Percentiles rank a stretch among this genome's conserved stretches.
phyloP scores from a whole-genome alignment of 2,797 vertebrate species.

The Ficedula albicollis region DNA sequence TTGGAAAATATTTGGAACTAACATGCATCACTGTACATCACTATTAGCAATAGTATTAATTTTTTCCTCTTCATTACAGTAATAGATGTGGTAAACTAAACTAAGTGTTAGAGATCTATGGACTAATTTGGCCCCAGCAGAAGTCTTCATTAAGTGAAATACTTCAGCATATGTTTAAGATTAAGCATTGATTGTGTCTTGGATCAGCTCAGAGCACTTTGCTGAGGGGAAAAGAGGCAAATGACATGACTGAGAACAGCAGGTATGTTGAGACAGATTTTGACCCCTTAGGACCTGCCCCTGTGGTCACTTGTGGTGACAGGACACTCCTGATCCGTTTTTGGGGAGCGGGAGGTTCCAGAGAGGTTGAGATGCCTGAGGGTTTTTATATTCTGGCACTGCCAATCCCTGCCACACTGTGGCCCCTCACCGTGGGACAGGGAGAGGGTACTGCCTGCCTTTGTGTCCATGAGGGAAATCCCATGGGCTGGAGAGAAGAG shows the following conservation, averaged over 20 bases:
- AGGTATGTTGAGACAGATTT: not conserved
- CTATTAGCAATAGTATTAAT: not conserved
- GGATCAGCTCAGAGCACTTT: not conserved
- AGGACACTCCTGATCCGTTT: fast-evolving
- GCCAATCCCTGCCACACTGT: fast-evolving
- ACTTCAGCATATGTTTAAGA: not conserved
- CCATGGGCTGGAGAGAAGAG: not conserved
- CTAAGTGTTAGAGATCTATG: not conserved
- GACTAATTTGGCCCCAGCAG: not conserved
- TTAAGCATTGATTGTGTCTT: not conserved
- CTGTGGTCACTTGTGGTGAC: not conserved
- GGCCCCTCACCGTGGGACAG: fast-evolving
- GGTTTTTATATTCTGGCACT: not conserved
- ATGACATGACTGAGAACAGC: not conserved
- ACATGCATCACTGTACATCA: not conserved
- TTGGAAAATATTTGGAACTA: not conserved
- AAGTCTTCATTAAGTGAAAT: not conserved
- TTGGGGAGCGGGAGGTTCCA: not conserved
- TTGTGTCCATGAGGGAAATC: not conserved
- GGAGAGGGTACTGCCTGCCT: not conserved
- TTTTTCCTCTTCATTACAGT: not conserved
- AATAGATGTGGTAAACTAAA: not conserved
- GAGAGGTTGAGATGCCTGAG: not conserved
- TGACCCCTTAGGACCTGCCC: not conserved
- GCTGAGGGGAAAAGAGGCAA: not conserved